A percentile compares a stretch with the other conserved stretches of the same genome.
These are phyloP conservation scores for Psilopsiagon aymara DNA, from an alignment of 2,113 vertebrate genomes.

Conservation along the genomic window DNA sequence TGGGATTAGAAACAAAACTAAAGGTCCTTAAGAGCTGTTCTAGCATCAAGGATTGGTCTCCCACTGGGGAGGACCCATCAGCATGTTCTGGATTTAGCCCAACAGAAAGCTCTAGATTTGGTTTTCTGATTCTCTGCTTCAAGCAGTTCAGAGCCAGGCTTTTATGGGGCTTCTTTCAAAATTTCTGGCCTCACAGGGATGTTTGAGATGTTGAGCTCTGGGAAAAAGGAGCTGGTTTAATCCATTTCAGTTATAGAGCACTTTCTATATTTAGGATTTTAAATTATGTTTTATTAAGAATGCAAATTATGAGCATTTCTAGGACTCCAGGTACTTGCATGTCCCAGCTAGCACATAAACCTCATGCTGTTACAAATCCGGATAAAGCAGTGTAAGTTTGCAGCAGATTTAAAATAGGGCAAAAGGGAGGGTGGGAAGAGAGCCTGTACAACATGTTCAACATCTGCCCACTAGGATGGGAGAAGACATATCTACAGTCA, in stretches of 20 bases:
- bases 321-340: constrained; percentile 32
- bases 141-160: background rate
- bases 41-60: background rate
- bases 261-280: constrained; percentile 58
- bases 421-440: background rate
- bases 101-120: background rate
- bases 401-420: constrained; percentile 27
- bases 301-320: constrained; percentile 55
- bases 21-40: background rate
- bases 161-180: background rate
- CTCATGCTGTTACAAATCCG: constrained; percentile 23
- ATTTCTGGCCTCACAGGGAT: background rate
- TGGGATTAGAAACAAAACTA: background rate
- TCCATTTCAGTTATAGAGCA: background rate
- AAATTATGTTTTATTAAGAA: constrained; percentile 64
- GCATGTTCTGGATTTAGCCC: background rate
- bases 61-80: background rate
- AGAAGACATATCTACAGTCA: background rate
- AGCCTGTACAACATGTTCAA: background rate
- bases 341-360: constrained; percentile 49
- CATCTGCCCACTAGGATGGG: background rate
- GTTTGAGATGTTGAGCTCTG: background rate
- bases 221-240: background rate
- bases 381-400: constrained; percentile 22
- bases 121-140: background rate